phyloP scores from a whole-genome alignment of 2,113 vertebrate species.

The Toxotes jaculatrix region DNA sequence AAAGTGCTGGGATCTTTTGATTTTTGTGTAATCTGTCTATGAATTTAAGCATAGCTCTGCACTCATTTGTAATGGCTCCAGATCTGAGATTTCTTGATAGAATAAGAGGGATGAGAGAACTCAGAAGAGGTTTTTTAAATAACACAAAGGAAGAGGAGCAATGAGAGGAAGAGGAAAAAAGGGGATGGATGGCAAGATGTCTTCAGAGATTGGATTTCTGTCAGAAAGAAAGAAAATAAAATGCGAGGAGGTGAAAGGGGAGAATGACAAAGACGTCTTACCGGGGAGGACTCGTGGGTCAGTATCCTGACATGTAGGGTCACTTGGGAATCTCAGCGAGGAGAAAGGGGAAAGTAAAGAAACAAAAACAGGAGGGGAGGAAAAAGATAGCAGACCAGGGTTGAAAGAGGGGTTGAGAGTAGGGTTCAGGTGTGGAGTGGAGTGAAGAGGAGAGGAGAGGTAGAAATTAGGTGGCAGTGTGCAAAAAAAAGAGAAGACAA shows the following conservation, averaged over 20 bases:
- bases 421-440: background rate
- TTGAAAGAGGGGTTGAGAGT: constrained; percentile 2
- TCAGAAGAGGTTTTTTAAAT: background rate
- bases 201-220: constrained; percentile 34
- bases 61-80: background rate
- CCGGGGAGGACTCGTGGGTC: constrained; percentile 1
- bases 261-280: constrained; percentile 33
- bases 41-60: background rate
- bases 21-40: background rate
- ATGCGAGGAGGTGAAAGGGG: constrained; percentile 9
- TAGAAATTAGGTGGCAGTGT: background rate
- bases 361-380: no score
- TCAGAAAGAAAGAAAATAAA: constrained; percentile 15
- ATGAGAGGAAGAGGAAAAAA: background rate
- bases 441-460: background rate
- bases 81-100: background rate
- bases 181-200: background rate
- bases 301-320: constrained; percentile 31
- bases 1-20: no score
- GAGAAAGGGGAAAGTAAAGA: background rate
- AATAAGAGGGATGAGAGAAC: background rate
- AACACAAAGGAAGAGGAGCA: background rate
- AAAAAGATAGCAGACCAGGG: background rate
- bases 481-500: background rate
- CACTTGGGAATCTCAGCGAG: constrained; percentile 8